Percentiles rank a stretch among this genome's conserved stretches.
Evolutionary conservation across 2,797 vertebrate genomes (phyloP).

Genomic region (Garrulus glandarius): DNA sequence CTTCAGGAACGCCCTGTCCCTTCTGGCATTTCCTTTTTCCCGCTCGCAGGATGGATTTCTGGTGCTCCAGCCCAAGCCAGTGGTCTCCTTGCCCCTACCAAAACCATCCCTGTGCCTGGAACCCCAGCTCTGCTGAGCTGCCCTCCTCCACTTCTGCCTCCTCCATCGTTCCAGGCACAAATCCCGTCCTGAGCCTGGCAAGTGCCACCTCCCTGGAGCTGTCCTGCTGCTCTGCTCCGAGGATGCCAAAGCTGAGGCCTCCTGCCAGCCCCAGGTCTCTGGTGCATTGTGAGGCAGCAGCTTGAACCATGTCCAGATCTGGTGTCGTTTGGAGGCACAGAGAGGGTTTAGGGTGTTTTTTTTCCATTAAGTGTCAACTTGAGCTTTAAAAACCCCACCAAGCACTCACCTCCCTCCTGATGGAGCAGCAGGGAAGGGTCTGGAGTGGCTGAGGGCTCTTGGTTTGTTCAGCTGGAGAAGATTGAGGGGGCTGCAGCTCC

Average conservation of each 20-base stretch:
- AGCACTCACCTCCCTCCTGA: neutral
- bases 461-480: neutral
- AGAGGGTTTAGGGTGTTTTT: accelerated
- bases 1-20: neutral
- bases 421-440: neutral
- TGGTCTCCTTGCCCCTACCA: neutral
- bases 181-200: neutral
- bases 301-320: accelerated
- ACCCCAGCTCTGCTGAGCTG: neutral
- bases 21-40: neutral
- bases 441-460: neutral
- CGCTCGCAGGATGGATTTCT: neutral
- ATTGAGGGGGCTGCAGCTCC: neutral
- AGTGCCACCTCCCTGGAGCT: neutral
- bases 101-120: neutral
- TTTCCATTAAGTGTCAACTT: neutral
- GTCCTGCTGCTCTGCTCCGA: neutral
- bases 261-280: neutral
- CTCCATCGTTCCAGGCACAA: neutral
- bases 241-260: neutral
- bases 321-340: neutral
- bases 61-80: neutral
- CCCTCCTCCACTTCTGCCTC: neutral
- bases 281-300: accelerated
- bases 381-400: neutral